Evolutionary conservation across 2,113 vertebrate genomes (phyloP).

Genomic region (Phalacrocorax carbo): DNA sequence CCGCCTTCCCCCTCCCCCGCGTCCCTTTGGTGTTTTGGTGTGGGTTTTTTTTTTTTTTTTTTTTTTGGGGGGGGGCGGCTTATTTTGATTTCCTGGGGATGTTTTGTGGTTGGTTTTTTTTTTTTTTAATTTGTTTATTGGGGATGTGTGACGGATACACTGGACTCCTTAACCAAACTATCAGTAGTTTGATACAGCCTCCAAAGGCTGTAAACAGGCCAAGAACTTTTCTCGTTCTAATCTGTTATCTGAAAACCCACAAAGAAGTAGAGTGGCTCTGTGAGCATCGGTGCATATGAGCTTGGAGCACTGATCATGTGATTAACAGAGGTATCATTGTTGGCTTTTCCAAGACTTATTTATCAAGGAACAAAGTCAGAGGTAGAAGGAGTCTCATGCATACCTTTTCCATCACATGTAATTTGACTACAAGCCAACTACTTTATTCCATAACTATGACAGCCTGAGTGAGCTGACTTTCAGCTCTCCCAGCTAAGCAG

Average conservation of each 20-base stretch:
- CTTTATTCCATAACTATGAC: not conserved
- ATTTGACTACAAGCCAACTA: not conserved
- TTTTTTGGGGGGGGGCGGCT: not conserved
- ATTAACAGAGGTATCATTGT: no score
- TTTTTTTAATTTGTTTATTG: not conserved
- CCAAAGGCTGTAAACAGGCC: not conserved
- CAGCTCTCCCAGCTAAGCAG: not conserved
- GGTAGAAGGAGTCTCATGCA: not conserved
- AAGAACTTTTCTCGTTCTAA: not conserved
- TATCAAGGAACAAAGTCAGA: not conserved
- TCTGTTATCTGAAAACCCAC: no score
- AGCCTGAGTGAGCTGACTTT: not conserved
- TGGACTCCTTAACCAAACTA: not conserved
- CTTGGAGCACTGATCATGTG: fast-evolving
- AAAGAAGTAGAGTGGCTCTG: fast-evolving
- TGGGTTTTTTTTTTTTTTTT: not conserved
- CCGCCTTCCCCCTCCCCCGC: no score
- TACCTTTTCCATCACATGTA: not conserved
- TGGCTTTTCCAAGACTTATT: not conserved
- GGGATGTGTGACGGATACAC: fast-evolving
- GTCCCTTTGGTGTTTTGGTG: not conserved
- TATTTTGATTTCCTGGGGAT: not conserved
- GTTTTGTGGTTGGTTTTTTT: not conserved
- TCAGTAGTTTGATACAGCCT: no score
- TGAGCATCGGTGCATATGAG: fast-evolving